phyloP scores from a whole-genome alignment of 2,888 invertebrate genomes.

The Cephonodes hylas region DNA sequence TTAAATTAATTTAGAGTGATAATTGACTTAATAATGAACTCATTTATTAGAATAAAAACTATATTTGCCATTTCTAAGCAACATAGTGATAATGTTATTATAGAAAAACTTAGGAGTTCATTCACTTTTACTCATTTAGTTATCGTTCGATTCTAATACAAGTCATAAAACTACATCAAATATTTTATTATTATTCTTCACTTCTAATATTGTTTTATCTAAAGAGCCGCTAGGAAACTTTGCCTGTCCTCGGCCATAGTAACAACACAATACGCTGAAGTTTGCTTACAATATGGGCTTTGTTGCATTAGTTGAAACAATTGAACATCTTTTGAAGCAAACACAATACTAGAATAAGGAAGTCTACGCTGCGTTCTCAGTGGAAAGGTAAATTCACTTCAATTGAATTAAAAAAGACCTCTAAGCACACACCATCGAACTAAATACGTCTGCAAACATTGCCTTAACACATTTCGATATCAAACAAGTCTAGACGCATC shows the following conservation, averaged over 20 bases:
- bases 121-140: too few relatives aligned
- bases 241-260: neutral
- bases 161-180: too few relatives aligned
- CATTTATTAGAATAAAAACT: too few relatives aligned
- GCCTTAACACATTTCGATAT: conserved; percentile 59
- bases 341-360: neutral
- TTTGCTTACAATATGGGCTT: neutral
- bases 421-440: conserved; percentile 55
- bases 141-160: too few relatives aligned
- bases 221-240: neutral
- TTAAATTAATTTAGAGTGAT: too few relatives aligned
- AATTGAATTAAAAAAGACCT: conserved; percentile 42
- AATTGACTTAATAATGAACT: too few relatives aligned
- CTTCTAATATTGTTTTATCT: too few relatives aligned
- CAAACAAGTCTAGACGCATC: conserved; percentile 67
- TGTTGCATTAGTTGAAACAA: neutral
- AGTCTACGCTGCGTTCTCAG: neutral
- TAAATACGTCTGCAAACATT: conserved; percentile 71
- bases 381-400: neutral
- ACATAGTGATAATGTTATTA: too few relatives aligned
- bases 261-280: neutral
- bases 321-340: neutral
- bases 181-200: too few relatives aligned
- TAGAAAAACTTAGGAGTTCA: too few relatives aligned
- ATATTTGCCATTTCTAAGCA: too few relatives aligned